Conservation (phyloP, 2,888 invertebrate genomes). For the Drosophila neutralis region DNA sequence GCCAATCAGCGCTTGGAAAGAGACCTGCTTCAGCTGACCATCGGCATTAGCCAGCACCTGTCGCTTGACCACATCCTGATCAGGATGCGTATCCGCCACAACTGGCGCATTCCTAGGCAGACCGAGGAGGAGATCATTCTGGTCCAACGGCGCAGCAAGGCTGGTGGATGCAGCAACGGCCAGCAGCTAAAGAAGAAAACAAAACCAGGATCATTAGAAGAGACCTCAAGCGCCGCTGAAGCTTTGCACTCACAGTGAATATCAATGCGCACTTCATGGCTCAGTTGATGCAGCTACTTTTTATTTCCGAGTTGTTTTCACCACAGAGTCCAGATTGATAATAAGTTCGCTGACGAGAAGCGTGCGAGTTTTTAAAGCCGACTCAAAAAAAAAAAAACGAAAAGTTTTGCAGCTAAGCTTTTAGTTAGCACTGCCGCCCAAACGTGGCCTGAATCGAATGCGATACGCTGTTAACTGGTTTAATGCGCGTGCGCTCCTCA, state of each 20-base stretch:
- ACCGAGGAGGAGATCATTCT: slow-evolving; percentile 62
- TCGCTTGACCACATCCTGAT: slow-evolving; percentile 71
- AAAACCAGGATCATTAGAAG: neutral
- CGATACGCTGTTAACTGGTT: slow-evolving; percentile 57
- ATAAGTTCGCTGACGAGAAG: slow-evolving; percentile 56
- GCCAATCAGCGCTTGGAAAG: slow-evolving; percentile 78
- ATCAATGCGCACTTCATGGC: slow-evolving; percentile 70
- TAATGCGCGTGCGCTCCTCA: slow-evolving; percentile 41
- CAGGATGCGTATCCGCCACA: slow-evolving; percentile 28
- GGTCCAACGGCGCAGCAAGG: slow-evolving; percentile 63
- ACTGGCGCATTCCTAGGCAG: slow-evolving; percentile 38
- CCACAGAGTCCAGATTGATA: slow-evolving; percentile 69
- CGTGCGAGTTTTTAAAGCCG: slow-evolving; percentile 68
- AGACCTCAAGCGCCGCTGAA: neutral
- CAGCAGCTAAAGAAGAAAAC: slow-evolving; percentile 51
- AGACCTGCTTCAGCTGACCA: slow-evolving; percentile 72
- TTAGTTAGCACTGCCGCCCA: slow-evolving; percentile 69
- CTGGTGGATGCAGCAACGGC: slow-evolving; percentile 34
- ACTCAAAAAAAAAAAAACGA: neutral
- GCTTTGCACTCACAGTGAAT: slow-evolving; percentile 65
- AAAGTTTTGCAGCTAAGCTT: slow-evolving; percentile 53
- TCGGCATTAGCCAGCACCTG: slow-evolving; percentile 64
- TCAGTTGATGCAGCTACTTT: slow-evolving; percentile 27
- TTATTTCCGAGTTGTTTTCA: slow-evolving; percentile 45
- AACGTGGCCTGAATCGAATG: slow-evolving; percentile 36